Percentiles rank a stretch among this genome's conserved stretches.
Conservation (phyloP, 2,113 vertebrate genomes). For the Phaethornis superciliosus region DNA sequence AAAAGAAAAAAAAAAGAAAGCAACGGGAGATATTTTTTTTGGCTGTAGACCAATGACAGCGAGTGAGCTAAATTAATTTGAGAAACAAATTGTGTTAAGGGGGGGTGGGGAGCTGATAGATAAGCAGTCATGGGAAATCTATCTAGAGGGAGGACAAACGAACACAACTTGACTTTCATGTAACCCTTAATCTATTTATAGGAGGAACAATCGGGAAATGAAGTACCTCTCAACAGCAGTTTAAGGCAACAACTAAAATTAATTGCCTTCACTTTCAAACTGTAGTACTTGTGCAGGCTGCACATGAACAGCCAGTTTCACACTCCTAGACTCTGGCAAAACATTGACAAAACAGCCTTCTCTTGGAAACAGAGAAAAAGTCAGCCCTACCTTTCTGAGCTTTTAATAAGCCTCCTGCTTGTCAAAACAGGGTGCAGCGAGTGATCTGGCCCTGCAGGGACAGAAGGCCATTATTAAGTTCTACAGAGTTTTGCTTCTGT, state of each 20-base stretch:
- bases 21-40: conserved; percentile 11
- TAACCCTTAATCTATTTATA: conserved; percentile 77
- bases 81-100: conserved; percentile 60
- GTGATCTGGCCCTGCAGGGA: neutral
- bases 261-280: conserved; percentile 79
- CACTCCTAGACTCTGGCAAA: conserved; percentile 41
- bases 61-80: conserved; percentile 65
- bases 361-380: neutral
- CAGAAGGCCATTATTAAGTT: neutral
- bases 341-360: conserved; percentile 30
- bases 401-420: neutral
- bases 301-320: conserved; percentile 60
- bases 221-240: conserved; percentile 77
- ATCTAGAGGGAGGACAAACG: conserved; percentile 66
- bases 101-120: conserved; percentile 33
- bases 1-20: neutral
- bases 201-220: conserved; percentile 75
- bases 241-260: conserved; percentile 87
- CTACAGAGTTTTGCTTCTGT: neutral
- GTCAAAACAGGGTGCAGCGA: neutral
- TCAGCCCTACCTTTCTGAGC: neutral
- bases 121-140: conserved; percentile 70
- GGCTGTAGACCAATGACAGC: conserved; percentile 21
- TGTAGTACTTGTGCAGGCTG: conserved; percentile 33
- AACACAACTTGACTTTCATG: conserved; percentile 73